phyloP scores from a whole-genome alignment of 2,888 invertebrate genomes.

The Glyphotaelius pellucidus region DNA sequence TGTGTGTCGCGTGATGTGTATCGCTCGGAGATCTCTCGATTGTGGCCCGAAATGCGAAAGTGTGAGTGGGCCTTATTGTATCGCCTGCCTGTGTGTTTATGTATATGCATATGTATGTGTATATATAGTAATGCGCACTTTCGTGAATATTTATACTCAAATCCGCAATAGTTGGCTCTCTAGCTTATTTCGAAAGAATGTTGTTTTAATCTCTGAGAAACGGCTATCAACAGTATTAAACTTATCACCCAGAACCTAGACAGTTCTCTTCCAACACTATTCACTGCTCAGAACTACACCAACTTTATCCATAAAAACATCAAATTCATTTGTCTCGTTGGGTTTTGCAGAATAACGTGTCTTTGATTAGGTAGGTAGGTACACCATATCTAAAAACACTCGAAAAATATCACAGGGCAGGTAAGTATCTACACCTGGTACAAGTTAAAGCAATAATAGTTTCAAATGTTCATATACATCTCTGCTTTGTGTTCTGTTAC shows the following conservation, averaged over 20 bases:
- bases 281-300: not conserved
- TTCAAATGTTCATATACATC: not conserved
- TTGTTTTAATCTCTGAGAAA: not conserved
- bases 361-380: too few relatives aligned
- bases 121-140: conserved; percentile 41
- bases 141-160: conserved; percentile 24
- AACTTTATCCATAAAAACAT: not conserved
- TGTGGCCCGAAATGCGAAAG: not conserved
- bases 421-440: not conserved
- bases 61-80: conserved; percentile 15
- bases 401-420: not conserved
- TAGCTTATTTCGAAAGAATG: not conserved
- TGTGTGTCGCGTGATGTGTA: conserved; percentile 36
- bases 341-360: not conserved
- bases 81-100: not conserved
- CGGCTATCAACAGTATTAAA: not conserved
- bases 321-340: not conserved
- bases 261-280: not conserved
- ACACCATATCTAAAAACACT: not conserved
- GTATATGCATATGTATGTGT: not conserved
- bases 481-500: not conserved
- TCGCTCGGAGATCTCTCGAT: conserved; percentile 48
- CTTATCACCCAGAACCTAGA: not conserved
- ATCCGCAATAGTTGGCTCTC: not conserved
- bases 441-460: not conserved